phyloP scores from a whole-genome alignment of 2,113 vertebrate genomes.

The Ornithorhynchus anatinus region DNA sequence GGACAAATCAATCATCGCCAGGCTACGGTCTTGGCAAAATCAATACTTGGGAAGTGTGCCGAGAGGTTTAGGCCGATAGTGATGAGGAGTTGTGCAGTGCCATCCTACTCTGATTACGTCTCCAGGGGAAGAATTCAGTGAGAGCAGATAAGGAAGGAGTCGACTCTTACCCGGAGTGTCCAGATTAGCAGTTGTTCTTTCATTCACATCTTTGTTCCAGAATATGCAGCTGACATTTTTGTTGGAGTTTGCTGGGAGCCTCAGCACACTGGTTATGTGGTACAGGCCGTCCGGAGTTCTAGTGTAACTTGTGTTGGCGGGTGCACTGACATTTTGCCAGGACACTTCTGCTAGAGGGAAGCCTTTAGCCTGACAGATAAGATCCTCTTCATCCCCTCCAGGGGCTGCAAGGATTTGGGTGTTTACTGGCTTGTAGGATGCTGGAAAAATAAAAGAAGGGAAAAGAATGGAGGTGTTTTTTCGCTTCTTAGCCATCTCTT shows the following conservation, averaged over 20 bases:
- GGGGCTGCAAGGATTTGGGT: conserved; percentile 25
- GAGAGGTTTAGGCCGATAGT: neutral
- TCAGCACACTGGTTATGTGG: conserved; percentile 76
- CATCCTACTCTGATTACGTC: no score
- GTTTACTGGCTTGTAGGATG: conserved; percentile 65
- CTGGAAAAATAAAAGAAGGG: conserved; percentile 44
- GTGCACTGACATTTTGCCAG: conserved; percentile 68
- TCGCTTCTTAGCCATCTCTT: neutral
- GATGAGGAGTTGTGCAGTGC: neutral
- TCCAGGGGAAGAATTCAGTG: neutral
- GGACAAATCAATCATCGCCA: neutral
- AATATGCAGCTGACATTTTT: conserved; percentile 81
- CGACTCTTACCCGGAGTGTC: conserved; percentile 43
- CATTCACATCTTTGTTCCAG: conserved; percentile 51
- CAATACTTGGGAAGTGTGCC: neutral
- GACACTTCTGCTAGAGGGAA: conserved; percentile 74
- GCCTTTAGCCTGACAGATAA: conserved; percentile 80
- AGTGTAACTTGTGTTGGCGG: conserved; percentile 57
- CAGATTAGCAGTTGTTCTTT: conserved; percentile 44
- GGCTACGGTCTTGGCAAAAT: neutral
- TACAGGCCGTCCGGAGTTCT: conserved; percentile 70
- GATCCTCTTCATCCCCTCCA: conserved; percentile 52
- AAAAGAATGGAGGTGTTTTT: conserved; percentile 18
- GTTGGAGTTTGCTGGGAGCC: conserved; percentile 39
- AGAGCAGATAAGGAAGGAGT: neutral